A percentile compares a stretch with the other conserved stretches of the same genome.
phyloP scores from a whole-genome alignment of 2,113 vertebrate genomes.

The Lepisosteus osseus region DNA sequence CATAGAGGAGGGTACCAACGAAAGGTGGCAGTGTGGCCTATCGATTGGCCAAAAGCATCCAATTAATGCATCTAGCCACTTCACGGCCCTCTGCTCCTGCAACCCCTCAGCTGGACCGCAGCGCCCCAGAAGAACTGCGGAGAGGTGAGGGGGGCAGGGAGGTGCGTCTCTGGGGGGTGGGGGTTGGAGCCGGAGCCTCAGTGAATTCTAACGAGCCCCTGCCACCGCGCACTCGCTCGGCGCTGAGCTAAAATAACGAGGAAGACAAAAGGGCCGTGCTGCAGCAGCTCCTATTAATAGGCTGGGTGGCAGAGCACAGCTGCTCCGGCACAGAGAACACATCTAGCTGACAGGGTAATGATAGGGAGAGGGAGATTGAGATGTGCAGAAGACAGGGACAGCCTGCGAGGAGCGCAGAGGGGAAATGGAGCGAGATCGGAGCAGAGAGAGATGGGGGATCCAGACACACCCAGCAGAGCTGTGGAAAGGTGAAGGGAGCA shows the following conservation, averaged over 20 bases:
- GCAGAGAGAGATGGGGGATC: background rate
- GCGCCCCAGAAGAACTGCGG: background rate
- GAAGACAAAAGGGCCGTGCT: constrained; percentile 48
- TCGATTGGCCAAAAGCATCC: too few species aligned
- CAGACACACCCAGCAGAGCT: background rate
- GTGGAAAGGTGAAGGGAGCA: constrained; percentile 7
- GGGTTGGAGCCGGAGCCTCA: background rate
- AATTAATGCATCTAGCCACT: too few species aligned
- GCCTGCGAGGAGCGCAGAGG: background rate
- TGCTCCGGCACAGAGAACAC: constrained; percentile 57
- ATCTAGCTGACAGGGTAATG: constrained; percentile 60
- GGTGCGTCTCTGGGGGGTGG: background rate
- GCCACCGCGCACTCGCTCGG: constrained; percentile 21
- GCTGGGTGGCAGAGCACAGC: constrained; percentile 62
- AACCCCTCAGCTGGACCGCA: too few species aligned
- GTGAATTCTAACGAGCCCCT: background rate
- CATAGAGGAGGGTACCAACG: too few species aligned
- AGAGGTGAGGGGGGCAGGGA: constrained; percentile 6
- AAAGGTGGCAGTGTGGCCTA: too few species aligned
- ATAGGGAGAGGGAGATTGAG: constrained; percentile 38
- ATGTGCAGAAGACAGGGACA: constrained; percentile 14
- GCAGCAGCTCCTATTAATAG: constrained; percentile 63
- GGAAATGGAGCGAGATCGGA: background rate
- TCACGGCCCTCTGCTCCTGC: too few species aligned
- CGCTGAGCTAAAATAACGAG: constrained; percentile 28